Evolutionary conservation across 2,113 vertebrate species (phyloP), one percentile per base, ranked within the genome.

Genomic region (Colius striatus): DNA sequence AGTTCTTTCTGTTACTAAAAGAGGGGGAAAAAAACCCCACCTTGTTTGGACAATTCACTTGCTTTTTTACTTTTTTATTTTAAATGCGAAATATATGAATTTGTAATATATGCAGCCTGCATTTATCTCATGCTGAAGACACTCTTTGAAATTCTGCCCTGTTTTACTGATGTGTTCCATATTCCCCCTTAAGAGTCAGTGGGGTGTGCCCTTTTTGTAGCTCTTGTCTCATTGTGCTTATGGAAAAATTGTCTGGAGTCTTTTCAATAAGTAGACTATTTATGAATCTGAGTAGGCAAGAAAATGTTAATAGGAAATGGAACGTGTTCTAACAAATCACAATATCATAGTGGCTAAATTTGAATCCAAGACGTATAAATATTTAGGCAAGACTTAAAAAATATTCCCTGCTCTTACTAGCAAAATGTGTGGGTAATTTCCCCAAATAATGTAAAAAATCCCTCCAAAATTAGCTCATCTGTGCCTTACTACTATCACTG

Each of bases 331-430:
- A 92, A 63, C 16, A 94, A 87, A 75, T 92, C 87, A 16, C 29
- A 55, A 58, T 93, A 38, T 65, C 89, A 86, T 57, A 95, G 60
- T 80, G 50, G 41, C 80, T 95, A 87, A 53, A 74, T 94, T 91
- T 76, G 47, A 83, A 75, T 76, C 71, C 86, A 68, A 94, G 43
- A 92, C 61, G 36, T 89, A 72, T 85, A 80, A 85, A 92, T 96
- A 92, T 96, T 95, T 95, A 94, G 78, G 68, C 86, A 90, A 84
- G 66, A 43, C 34, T 91, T 91, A 27, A 92, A 89, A 87, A 97
- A 60, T 91, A 84, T 43, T 88, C 30, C 8, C 16, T 71, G 18
- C 14, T 78, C 22, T 82, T 20, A n/a, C 45, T 82, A 78, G 38
- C 4, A 85, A 95, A 89, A 82, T 41, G 3, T 65, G 55, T 50